Conservation (phyloP, 2,797 vertebrate genomes). For the Tokudaia tokunoshimensis region DNA sequence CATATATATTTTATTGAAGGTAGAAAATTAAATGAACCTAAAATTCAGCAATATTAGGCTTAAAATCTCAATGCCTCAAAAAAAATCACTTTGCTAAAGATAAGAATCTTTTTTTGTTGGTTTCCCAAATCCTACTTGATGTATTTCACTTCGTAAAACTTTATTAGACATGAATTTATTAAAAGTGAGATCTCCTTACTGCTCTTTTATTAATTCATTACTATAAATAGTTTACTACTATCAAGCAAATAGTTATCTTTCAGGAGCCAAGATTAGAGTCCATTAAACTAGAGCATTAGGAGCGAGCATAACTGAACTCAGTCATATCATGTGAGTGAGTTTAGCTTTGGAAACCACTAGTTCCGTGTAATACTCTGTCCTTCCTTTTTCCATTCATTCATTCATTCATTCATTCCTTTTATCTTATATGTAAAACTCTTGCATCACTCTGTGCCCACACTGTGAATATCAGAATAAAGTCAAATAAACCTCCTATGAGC, state of each 20-base stretch:
- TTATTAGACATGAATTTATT: background rate
- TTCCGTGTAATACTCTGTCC: background rate
- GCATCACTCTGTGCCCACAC: background rate
- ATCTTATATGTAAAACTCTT: slow-evolving; percentile 22
- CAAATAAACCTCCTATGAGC: background rate
- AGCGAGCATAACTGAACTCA: slow-evolving; percentile 84
- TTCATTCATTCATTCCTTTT: background rate
- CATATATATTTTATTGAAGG: background rate
- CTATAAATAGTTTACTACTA: background rate
- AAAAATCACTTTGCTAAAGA: slow-evolving; percentile 5
- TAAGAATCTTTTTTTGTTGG: background rate
- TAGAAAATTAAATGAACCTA: background rate
- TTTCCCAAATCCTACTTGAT: slow-evolving; percentile 35
- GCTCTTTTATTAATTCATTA: slow-evolving; percentile 8
- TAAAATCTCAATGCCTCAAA: background rate
- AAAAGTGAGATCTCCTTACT: background rate
- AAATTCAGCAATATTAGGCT: slow-evolving; percentile 21
- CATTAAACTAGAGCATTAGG: slow-evolving; percentile 84
- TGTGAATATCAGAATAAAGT: background rate
- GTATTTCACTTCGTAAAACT: slow-evolving; percentile 10
- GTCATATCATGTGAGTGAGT: slow-evolving; percentile 12
- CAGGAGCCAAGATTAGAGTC: slow-evolving; percentile 45
- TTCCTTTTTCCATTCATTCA: too few species aligned
- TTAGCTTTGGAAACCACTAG: slow-evolving; percentile 21
- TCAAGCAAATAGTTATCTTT: slow-evolving; percentile 37